phyloP scores from a whole-genome alignment of 2,113 vertebrate genomes.

The Pavo muticus region DNA sequence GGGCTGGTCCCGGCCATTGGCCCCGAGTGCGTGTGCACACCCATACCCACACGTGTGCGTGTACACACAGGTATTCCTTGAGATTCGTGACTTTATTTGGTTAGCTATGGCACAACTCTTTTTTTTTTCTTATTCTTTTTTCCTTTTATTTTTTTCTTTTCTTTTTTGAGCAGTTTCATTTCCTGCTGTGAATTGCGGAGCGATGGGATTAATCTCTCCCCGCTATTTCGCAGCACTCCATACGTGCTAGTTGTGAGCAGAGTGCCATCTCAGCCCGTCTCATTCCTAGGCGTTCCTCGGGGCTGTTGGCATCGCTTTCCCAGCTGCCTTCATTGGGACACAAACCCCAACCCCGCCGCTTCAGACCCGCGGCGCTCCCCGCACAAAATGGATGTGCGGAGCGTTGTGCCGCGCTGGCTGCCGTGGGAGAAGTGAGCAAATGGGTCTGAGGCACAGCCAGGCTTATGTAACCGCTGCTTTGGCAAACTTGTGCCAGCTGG shows the following conservation, averaged over 20 bases:
- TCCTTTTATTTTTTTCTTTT: rapidly evolving
- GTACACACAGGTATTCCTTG: not conserved
- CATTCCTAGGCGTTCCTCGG: not conserved
- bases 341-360: not conserved
- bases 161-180: not conserved
- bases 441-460: not conserved
- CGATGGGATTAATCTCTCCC: not conserved
- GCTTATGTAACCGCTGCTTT: constrained; percentile 64
- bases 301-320: not conserved
- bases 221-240: not conserved
- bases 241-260: not conserved
- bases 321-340: not conserved
- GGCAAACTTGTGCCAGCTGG: constrained; percentile 45
- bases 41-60: not conserved
- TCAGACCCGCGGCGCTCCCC: rapidly evolving
- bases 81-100: not conserved
- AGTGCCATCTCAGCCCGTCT: not conserved
- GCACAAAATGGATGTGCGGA: not conserved
- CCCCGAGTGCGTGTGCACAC: not conserved
- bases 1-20: not conserved
- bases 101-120: not conserved
- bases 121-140: rapidly evolving
- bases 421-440: constrained; percentile 12
- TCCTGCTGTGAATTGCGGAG: not conserved
- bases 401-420: not conserved